Base-by-base conservation (phyloP, 1,140 invertebrate genomes). In the Leptonema lineaticorne region DNA sequence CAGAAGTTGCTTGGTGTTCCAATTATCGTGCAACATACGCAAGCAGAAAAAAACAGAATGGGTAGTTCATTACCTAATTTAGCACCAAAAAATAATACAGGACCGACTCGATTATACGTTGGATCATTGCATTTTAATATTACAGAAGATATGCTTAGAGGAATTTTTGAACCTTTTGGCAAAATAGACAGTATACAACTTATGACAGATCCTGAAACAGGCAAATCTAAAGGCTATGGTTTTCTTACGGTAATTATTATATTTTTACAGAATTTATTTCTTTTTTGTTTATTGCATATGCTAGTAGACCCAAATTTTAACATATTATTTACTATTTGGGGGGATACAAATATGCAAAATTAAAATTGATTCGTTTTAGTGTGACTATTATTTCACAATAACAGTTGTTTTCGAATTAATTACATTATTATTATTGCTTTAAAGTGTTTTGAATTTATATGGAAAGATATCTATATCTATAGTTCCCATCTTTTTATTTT, bases 141-240 rank as follows among this genome's bases (percentile, higher is more conserved):
- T 62, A 99, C 95, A 16, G 97, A 99, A 84, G 97, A 99, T 66
- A 99, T 99, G 98, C 83, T 99, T 20, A 82, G 91, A 71, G 95
- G 95, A 26, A 99, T 99, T 68, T 99, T 99, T 84, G 97, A 99
- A 82, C 97, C 98, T 0, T 99, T 99, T 84, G 98, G 98, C 62
- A 96, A 96, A 86, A 97, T 99, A 77, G 96, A 98, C 78, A 92
- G 92, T 69, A 97, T 99, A 75, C 94, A 98, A 79, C 81, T 99
- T 20, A 96, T 98, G 75, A 94, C 92, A 82, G 96, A 99, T 81
- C 90, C 91, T 27, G 96, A 98, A 81, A 95, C 94, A 28, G 93
- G 92, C 22, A 87, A 95, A 70, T 98, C 96, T 9, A 96, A 97
- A 85, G 97, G 97, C 58, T 98, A 97, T 82, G 97, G 96, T 8